Percentiles rank a stretch among this genome's conserved stretches.
Conservation (phyloP, 2,888 invertebrate species). For the Drosophila peninsularis region DNA sequence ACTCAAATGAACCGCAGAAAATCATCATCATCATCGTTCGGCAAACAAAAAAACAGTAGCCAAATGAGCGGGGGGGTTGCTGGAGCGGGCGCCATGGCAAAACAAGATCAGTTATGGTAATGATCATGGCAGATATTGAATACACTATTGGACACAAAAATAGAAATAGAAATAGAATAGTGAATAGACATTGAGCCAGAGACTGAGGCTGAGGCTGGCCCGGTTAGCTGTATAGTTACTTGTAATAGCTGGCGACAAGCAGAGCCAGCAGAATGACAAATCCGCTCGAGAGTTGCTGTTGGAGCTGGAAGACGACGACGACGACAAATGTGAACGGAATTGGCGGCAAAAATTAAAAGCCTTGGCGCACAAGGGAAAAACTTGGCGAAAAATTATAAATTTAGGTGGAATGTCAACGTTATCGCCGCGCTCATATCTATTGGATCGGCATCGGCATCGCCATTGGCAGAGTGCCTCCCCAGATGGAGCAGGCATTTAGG, state of each 20-base stretch:
- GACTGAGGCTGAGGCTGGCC: constrained; percentile 8
- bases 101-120: constrained; percentile 79
- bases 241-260: constrained; percentile 45
- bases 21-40: constrained; percentile 51
- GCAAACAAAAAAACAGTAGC: constrained; percentile 46
- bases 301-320: constrained; percentile 19
- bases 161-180: constrained; percentile 32
- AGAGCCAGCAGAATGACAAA: constrained; percentile 62
- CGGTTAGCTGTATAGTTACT: constrained; percentile 28
- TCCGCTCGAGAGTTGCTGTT: constrained; percentile 45
- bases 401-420: constrained; percentile 81
- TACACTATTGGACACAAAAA: constrained; percentile 42
- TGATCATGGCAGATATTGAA: constrained; percentile 71
- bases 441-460: constrained; percentile 51
- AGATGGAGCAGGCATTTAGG: constrained; percentile 58
- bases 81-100: constrained; percentile 61
- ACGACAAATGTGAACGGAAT: constrained; percentile 59
- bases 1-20: constrained; percentile 80
- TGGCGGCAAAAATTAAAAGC: constrained; percentile 82
- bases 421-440: constrained; percentile 76
- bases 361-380: constrained; percentile 68
- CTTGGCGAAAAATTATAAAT: constrained; percentile 76
- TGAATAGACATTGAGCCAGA: constrained; percentile 21
- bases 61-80: constrained; percentile 18
- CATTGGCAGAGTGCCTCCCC: constrained; percentile 26